Percentiles rank a stretch among this genome's conserved stretches.
phyloP scores from a whole-genome alignment of 2,797 vertebrate genomes.

The Gouania willdenowi region DNA sequence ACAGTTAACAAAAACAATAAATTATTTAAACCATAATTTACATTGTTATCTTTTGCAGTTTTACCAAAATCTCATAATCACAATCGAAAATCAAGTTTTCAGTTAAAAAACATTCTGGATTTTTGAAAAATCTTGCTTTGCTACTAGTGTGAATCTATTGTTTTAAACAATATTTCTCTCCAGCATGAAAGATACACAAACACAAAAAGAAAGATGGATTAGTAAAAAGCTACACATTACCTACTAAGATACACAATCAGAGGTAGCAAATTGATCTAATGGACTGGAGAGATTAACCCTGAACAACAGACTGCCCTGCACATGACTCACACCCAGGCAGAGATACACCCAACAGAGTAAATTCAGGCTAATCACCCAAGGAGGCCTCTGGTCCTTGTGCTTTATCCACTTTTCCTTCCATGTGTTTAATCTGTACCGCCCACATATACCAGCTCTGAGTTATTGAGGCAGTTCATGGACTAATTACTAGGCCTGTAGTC shows the following conservation, averaged over 20 bases:
- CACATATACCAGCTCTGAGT: constrained; percentile 14
- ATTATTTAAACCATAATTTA: too few species aligned
- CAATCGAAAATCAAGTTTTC: too few species aligned
- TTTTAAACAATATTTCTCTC: too few species aligned
- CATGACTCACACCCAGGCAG: constrained; percentile 29
- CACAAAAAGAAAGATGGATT: neutral
- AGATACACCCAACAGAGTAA: constrained; percentile 20
- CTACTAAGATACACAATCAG: constrained; percentile 54
- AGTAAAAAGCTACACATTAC: constrained; percentile 44
- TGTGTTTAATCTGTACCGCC: constrained; percentile 20
- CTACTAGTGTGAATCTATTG: too few species aligned
- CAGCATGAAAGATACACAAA: neutral
- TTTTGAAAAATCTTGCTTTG: too few species aligned
- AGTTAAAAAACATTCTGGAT: too few species aligned
- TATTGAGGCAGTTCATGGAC: constrained; percentile 33
- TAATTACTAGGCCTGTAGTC: too few species aligned
- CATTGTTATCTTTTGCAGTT: too few species aligned
- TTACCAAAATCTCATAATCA: too few species aligned
- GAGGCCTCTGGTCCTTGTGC: constrained; percentile 10
- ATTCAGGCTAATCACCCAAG: constrained; percentile 18
- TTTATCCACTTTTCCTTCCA: constrained; percentile 15
- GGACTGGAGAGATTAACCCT: constrained; percentile 52
- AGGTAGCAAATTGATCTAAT: constrained; percentile 42
- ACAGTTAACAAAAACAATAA: too few species aligned
- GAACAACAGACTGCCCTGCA: constrained; percentile 32